phyloP scores from a whole-genome alignment of 92 coral and sea anemone species.

The Epizoanthus fatuus region DNA sequence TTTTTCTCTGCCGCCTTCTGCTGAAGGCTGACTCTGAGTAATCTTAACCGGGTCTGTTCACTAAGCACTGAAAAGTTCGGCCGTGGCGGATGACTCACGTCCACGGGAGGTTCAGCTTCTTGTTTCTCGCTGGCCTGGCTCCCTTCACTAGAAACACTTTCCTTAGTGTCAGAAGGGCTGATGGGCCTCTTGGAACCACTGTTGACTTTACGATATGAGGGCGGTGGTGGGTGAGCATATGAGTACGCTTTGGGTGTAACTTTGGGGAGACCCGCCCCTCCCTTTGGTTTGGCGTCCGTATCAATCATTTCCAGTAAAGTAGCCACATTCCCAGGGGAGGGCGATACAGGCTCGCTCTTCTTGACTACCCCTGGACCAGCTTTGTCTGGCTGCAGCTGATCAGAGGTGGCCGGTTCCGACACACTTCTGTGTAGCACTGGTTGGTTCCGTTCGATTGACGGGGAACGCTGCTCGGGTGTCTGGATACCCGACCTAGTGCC shows the following conservation, averaged over 20 bases:
- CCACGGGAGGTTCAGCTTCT: slow-evolving; percentile 23
- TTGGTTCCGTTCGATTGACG: slow-evolving; percentile 66
- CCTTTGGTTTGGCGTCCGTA: slow-evolving; percentile 69
- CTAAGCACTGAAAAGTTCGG: slow-evolving; percentile 89
- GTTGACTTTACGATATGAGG: slow-evolving; percentile 84
- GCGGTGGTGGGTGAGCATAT: slow-evolving; percentile 99
- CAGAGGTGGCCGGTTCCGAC: slow-evolving; percentile 54
- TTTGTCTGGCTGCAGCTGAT: slow-evolving; percentile 70
- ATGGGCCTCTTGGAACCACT: slow-evolving; percentile 66
- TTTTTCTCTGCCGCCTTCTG: slow-evolving; percentile 93
- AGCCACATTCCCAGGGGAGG: slow-evolving; percentile 53
- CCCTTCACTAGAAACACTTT: slow-evolving; percentile 56
- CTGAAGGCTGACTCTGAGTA: slow-evolving; percentile 87
- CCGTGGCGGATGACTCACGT: slow-evolving; percentile 26
- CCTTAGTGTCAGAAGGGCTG: slow-evolving; percentile 72
- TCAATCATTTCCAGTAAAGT: slow-evolving; percentile 53
- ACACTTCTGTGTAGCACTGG: slow-evolving; percentile 1
- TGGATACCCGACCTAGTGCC: slow-evolving; percentile 70
- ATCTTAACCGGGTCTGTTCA: slow-evolving; percentile 88
- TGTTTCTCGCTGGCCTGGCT: slow-evolving; percentile 65
- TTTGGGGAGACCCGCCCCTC: slow-evolving; percentile 67
- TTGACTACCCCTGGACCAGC: slow-evolving; percentile 49
- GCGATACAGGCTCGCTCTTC: slow-evolving; percentile 55
- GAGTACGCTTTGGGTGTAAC: slow-evolving; percentile 89
- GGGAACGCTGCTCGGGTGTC: slow-evolving; percentile 67